Percentiles rank a stretch among this genome's conserved stretches.
Conservation (phyloP, 2,113 vertebrate genomes). For the Otocyon megalotis region DNA sequence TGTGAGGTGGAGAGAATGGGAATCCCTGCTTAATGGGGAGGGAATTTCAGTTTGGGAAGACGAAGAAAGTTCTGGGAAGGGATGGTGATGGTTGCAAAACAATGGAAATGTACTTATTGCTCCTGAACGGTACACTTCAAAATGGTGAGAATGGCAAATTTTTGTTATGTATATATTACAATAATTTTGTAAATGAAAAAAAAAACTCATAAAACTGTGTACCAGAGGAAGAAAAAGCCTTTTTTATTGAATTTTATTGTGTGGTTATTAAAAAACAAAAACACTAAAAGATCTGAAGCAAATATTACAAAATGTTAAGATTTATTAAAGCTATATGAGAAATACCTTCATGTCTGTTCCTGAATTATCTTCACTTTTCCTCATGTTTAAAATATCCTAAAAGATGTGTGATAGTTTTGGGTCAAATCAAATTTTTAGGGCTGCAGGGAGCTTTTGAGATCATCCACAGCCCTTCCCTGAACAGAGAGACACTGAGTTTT, state of each 20-base stretch:
- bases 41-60: neutral
- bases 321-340: neutral
- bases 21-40: too few species aligned
- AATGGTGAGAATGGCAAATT: neutral
- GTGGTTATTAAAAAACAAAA: neutral
- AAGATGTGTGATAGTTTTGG: neutral
- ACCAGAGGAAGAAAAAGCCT: neutral
- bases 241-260: neutral
- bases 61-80: neutral
- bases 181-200: neutral
- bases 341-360: neutral
- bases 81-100: neutral
- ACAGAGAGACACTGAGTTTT: slow-evolving; percentile 3
- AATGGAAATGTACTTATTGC: neutral
- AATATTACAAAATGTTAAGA: neutral
- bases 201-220: neutral
- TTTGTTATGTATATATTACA: neutral
- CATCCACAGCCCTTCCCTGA: neutral
- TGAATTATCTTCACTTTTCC: neutral
- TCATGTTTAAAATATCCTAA: neutral
- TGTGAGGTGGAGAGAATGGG: neutral
- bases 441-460: neutral
- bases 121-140: neutral
- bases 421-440: neutral
- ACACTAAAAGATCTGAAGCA: slow-evolving; percentile 1